Conservation (phyloP, 1,140 invertebrate species). For the Cotesia vestalis region DNA sequence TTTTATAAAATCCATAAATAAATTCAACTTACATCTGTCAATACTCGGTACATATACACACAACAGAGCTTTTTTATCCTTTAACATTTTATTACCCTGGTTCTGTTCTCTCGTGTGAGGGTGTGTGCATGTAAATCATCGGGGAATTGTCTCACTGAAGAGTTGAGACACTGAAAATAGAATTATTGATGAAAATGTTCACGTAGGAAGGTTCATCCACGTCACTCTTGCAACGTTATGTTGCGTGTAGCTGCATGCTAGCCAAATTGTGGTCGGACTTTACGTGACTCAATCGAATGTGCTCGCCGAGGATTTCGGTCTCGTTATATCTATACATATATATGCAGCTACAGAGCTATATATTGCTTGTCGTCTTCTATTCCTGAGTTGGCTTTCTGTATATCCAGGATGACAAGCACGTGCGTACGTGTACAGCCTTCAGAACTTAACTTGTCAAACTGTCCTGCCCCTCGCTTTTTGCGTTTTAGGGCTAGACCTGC, state of each 20-base stretch:
- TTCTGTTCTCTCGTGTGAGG: too few species aligned
- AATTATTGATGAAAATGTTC: conserved; percentile 36
- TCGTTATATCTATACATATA: too few species aligned
- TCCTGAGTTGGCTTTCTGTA: conserved; percentile 31
- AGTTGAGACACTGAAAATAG: conserved; percentile 9
- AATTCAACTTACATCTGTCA: too few species aligned
- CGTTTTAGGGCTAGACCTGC: background rate
- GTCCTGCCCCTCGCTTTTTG: conserved; percentile 19
- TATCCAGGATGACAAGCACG: conserved; percentile 28
- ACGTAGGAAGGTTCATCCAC: conserved; percentile 28
- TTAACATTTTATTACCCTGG: too few species aligned
- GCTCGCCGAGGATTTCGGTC: conserved; percentile 23
- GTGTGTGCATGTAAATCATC: too few species aligned
- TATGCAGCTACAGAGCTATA: too few species aligned
- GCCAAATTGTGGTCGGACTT: conserved; percentile 32
- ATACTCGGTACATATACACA: too few species aligned
- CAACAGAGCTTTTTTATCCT: too few species aligned
- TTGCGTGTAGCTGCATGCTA: conserved; percentile 23
- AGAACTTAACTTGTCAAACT: conserved; percentile 40
- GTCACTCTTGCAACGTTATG: conserved; percentile 13
- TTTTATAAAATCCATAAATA: too few species aligned
- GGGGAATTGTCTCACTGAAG: background rate
- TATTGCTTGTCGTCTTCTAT: conserved; percentile 19
- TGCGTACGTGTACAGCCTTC: conserved; percentile 39
- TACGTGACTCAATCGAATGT: conserved; percentile 38